Evolutionary conservation across 2,797 vertebrate genomes (phyloP).

Genomic region (Scarus forsteni): DNA sequence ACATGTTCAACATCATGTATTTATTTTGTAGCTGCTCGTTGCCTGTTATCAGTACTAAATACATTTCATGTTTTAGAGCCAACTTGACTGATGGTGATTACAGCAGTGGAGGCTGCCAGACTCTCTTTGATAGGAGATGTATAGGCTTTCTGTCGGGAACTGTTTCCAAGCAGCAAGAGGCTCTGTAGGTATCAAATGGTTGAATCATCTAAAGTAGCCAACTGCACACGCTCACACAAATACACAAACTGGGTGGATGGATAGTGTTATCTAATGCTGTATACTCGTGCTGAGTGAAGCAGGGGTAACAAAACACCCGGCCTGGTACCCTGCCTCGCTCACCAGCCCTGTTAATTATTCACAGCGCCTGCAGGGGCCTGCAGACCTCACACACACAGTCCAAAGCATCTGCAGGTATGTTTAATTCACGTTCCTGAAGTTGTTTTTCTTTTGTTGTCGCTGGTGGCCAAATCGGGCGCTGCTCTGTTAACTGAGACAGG

Average conservation of each 20-base stretch:
- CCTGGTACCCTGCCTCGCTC: slow-evolving; percentile 66
- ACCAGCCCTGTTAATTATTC: slow-evolving; percentile 79
- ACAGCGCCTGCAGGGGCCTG: slow-evolving; percentile 65
- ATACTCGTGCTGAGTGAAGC: slow-evolving; percentile 71
- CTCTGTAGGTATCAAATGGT: slow-evolving; percentile 75
- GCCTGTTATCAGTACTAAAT: not conserved
- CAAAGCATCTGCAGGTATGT: slow-evolving; percentile 69
- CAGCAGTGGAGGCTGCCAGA: slow-evolving; percentile 33
- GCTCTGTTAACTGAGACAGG: slow-evolving; percentile 60
- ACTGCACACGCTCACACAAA: slow-evolving; percentile 41
- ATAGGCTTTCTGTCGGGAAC: slow-evolving; percentile 70
- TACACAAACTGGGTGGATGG: slow-evolving; percentile 55
- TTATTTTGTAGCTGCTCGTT: not conserved
- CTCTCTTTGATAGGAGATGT: slow-evolving; percentile 63
- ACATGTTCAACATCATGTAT: too few species aligned
- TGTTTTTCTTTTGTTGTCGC: slow-evolving; percentile 67
- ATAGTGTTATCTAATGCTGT: slow-evolving; percentile 76
- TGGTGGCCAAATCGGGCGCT: slow-evolving; percentile 56
- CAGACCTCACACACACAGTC: slow-evolving; percentile 37
- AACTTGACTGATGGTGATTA: slow-evolving; percentile 29
- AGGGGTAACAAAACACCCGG: slow-evolving; percentile 77
- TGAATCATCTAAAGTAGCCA: slow-evolving; percentile 76
- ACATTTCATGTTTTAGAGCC: slow-evolving; percentile 6
- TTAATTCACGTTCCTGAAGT: slow-evolving; percentile 68
- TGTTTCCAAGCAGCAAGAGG: slow-evolving; percentile 70